These are phyloP conservation scores for Herminia tarsipennalis DNA, from an alignment of 2,888 invertebrate species.

Conservation along the genomic window DNA sequence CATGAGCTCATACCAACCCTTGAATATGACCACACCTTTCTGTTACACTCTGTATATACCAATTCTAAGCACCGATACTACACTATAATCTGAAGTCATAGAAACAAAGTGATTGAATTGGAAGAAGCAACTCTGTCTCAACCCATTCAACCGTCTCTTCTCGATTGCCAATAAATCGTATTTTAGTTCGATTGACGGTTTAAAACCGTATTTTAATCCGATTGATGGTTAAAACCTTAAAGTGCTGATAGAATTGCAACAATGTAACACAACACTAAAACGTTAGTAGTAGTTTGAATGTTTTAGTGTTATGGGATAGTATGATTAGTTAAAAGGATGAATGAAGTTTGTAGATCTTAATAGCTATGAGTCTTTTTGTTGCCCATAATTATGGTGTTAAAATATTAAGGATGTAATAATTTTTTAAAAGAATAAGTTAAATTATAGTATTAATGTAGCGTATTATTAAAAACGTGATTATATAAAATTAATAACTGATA, in stretches of 20 bases:
- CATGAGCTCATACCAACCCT: too few relatives aligned
- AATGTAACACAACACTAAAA: conserved; percentile 27
- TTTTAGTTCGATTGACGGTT: conserved; percentile 58
- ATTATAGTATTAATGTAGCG: too few relatives aligned
- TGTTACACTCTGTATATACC: too few relatives aligned
- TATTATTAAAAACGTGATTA: too few relatives aligned
- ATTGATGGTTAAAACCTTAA: conserved; percentile 22
- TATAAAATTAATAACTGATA: too few relatives aligned
- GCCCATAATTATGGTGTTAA: too few relatives aligned
- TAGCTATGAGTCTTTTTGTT: too few relatives aligned
- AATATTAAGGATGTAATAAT: too few relatives aligned
- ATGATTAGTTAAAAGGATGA: conserved; percentile 21
- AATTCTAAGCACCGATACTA: conserved; percentile 16
- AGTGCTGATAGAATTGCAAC: conserved; percentile 18
- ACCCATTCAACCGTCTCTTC: conserved; percentile 47
- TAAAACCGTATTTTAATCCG: conserved; percentile 39
- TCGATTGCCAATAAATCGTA: conserved; percentile 47
- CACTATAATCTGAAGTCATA: conserved; percentile 33
- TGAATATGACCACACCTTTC: too few relatives aligned
- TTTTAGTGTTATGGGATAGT: neutral
- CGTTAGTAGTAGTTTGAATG: conserved; percentile 16
- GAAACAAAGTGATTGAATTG: conserved; percentile 75
- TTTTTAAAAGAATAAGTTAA: too few relatives aligned
- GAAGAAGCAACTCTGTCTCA: conserved; percentile 72
- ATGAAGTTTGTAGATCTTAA: too few relatives aligned